A percentile compares a stretch with the other conserved stretches of the same genome.
Conservation (phyloP, 2,113 vertebrate genomes). For the Platysteira castanea region DNA sequence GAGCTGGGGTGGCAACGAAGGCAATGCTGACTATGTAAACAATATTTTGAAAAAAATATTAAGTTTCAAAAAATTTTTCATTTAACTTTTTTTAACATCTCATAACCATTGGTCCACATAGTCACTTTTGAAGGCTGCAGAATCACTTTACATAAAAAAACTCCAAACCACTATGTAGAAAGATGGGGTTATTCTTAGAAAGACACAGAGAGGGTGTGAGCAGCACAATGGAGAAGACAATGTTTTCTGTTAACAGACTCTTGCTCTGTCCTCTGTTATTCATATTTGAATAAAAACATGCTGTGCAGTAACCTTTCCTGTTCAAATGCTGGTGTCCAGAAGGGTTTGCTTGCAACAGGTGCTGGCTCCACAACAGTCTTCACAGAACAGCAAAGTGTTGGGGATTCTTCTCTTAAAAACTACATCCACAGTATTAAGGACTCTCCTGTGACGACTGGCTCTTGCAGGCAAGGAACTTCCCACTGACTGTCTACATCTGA, state of each 20-base stretch:
- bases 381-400: not conserved
- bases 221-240: not conserved
- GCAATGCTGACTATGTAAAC: not conserved
- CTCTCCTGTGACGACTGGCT: not conserved
- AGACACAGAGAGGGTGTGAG: not conserved
- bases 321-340: not conserved
- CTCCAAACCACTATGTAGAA: not conserved
- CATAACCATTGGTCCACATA: not conserved
- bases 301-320: not conserved
- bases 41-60: not conserved
- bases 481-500: rapidly evolving
- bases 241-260: not conserved
- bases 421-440: too few species aligned
- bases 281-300: not conserved
- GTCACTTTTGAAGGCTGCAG: not conserved
- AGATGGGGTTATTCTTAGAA: not conserved
- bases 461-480: not conserved
- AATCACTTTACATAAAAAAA: not conserved
- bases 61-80: not conserved
- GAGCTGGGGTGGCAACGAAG: too few species aligned
- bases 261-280: not conserved
- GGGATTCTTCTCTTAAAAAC: not conserved
- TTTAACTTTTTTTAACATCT: not conserved
- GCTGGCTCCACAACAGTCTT: not conserved
- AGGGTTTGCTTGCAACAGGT: not conserved